Conservation (phyloP, 2,888 invertebrate genomes). For the Sisyra terminalis region DNA sequence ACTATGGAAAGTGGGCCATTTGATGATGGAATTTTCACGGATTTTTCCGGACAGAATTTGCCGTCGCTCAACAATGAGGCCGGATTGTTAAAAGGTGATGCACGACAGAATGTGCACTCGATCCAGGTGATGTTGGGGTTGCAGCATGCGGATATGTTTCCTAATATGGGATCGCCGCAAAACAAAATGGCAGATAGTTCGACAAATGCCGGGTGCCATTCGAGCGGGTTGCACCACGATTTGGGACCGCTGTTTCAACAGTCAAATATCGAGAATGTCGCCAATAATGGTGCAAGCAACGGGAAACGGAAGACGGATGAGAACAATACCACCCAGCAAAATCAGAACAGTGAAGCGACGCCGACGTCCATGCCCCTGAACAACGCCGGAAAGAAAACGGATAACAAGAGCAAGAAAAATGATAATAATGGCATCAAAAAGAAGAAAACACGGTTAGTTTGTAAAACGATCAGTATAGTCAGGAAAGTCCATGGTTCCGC, state of each 20-base stretch:
- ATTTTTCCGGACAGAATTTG: slow-evolving; percentile 43
- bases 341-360: slow-evolving; percentile 17
- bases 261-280: slow-evolving; percentile 17
- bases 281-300: slow-evolving; percentile 14
- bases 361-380: slow-evolving; percentile 29
- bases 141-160: slow-evolving; percentile 24
- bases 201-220: slow-evolving; percentile 22
- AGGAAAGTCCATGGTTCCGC: no score
- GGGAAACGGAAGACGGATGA: slow-evolving; percentile 23
- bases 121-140: slow-evolving; percentile 54
- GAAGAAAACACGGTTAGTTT: slow-evolving; percentile 71
- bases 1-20: slow-evolving; percentile 36
- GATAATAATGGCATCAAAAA: slow-evolving; percentile 80
- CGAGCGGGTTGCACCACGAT: slow-evolving; percentile 19
- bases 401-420: slow-evolving; percentile 64
- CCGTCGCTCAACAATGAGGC: slow-evolving; percentile 20
- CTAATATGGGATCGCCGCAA: slow-evolving; percentile 28
- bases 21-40: slow-evolving; percentile 67
- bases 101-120: slow-evolving; percentile 33
- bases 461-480: no score
- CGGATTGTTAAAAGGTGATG: slow-evolving; percentile 10
- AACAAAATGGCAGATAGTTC: slow-evolving; percentile 27
- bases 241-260: slow-evolving; percentile 22
- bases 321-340: slow-evolving; percentile 14
- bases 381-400: slow-evolving; percentile 39